Percentiles rank a stretch among this genome's conserved stretches.
These are phyloP conservation scores for Clarias magur DNA, from an alignment of 2,113 vertebrate species.

Conservation along the genomic window DNA sequence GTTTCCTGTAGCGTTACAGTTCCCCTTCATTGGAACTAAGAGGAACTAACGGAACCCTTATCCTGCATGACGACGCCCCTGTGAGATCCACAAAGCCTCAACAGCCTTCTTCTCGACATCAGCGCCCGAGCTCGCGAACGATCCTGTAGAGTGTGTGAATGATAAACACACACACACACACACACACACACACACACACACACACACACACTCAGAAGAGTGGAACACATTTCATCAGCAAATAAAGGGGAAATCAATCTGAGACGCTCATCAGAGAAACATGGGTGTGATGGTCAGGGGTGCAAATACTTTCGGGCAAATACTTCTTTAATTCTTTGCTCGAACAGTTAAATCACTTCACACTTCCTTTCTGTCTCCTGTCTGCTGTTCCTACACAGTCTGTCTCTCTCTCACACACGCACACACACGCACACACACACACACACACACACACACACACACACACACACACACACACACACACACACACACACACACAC, in stretches of 20 bases:
- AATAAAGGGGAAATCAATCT: background rate
- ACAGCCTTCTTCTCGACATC: background rate
- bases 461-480: constrained; percentile 28
- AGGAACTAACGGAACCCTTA: background rate
- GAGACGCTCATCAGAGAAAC: background rate
- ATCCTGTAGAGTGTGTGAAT: background rate
- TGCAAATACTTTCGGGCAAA: background rate
- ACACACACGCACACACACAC: constrained; percentile 2
- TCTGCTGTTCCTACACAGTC: background rate
- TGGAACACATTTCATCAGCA: background rate
- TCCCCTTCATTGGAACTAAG: background rate
- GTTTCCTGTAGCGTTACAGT: background rate
- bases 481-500: constrained; percentile 7
- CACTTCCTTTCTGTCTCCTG: background rate
- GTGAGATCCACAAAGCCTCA: background rate
- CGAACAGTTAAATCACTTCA: background rate
- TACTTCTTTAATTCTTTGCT: background rate
- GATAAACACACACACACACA: too few species aligned
- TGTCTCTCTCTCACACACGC: background rate
- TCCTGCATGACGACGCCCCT: background rate
- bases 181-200: too few species aligned
- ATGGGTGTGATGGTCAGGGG: background rate
- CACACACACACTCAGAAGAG: background rate
- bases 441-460: background rate
- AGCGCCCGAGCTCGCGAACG: background rate